Base-by-base conservation (phyloP, 2,888 invertebrate genomes). In the Orthosia gracilis region DNA sequence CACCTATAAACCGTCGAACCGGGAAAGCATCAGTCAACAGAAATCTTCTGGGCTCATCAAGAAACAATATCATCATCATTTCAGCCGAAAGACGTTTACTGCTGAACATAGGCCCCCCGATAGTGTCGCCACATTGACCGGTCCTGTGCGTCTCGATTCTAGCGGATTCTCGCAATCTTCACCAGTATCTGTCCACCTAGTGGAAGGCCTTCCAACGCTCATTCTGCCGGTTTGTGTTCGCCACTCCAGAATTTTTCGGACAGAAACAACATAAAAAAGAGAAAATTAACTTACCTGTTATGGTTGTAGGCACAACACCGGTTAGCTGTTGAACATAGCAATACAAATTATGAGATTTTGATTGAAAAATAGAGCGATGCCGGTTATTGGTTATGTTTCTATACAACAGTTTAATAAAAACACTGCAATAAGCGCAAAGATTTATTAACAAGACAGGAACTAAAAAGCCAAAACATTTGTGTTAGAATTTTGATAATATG, bases 361-460 rank as follows among this genome's bases (percentile, higher is more conserved):
- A 71, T 55, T 45, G 21, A n/a, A 66, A 61, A 57, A 64, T 57
- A 57, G 4, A 0, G 2, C 3, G 3, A 58, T 0, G 23, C 18
- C 15, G 47, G 76, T 82, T 82, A 84, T 66, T 80, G 68, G 80
- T 81, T 81, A 81, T 26, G 18, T 59, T 63, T 67, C 26, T 18
- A 40, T 57, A 69, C 52, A 62, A 49, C 47, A 49, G 31, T 66
- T 69, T 70, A 63, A 72, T 31, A 63, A 71, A 49, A 69, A 72
- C 65, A 87, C 62, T 80, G 88, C 89, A 83, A 72, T 59, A 81
- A 89, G 87, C 87, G 80, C 78, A 73, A 85, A 86, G 79, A 82
- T 79, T 57, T 54, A 65, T 80, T 57, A 78, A 69, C 21, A 71
- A 31, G 61, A 79, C 5, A 58, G 75, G n/a, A 21, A 61, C 17